Evolutionary conservation across 2,113 vertebrate genomes (phyloP).

Genomic region (Octodon degus): DNA sequence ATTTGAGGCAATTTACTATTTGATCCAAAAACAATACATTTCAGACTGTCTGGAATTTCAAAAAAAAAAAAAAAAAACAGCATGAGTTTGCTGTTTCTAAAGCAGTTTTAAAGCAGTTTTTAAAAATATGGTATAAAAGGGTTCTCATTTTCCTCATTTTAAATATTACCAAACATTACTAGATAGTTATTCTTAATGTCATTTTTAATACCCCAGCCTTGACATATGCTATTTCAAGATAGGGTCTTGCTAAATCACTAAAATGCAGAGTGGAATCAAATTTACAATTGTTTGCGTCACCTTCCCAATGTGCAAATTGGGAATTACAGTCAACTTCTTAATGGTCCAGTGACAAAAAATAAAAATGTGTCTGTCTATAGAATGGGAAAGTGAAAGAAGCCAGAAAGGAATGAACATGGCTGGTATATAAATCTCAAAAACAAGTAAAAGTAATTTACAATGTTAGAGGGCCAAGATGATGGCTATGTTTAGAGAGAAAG

Average conservation of each 20-base stretch:
- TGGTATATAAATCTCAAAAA: neutral
- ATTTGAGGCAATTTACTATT: no score
- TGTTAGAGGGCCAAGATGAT: neutral
- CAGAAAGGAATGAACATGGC: neutral
- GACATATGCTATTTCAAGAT: neutral
- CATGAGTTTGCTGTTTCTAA: no score
- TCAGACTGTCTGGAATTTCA: no score
- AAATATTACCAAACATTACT: no score
- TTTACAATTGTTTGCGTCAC: neutral
- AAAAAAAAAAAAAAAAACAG: no score
- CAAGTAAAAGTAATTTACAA: neutral
- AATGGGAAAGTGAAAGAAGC: neutral
- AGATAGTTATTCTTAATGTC: no score
- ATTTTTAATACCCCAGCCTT: neutral
- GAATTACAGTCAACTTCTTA: neutral
- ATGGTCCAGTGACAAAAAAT: neutral
- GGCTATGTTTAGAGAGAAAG: neutral
- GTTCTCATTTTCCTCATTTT: no score
- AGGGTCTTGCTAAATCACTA: neutral
- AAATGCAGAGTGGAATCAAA: neutral
- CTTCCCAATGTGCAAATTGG: neutral
- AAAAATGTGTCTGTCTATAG: neutral
- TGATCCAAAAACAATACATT: no score
- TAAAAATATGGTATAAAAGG: no score
- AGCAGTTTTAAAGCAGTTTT: no score